phyloP scores from a whole-genome alignment of 2,888 invertebrate species.

The Raillietiella orientalis region DNA sequence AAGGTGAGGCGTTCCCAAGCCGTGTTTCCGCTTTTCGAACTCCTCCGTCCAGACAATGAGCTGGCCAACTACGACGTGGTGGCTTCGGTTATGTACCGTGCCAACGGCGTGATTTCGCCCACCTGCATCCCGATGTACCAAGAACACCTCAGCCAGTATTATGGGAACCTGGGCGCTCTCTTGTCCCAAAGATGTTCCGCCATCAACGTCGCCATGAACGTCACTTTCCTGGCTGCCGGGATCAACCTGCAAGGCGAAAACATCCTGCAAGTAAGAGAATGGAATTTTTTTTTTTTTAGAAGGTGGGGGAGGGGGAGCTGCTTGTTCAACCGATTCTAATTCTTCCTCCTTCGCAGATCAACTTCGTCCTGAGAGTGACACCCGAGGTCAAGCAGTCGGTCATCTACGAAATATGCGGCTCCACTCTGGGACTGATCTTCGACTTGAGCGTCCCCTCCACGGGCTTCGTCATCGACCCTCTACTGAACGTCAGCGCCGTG shows the following conservation, averaged over 20 bases:
- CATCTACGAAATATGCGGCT: slow-evolving; percentile 75
- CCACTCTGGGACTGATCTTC: slow-evolving; percentile 67
- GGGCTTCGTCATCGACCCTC: slow-evolving; percentile 55
- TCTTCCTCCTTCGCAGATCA: slow-evolving; percentile 19
- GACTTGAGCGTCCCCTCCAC: slow-evolving; percentile 76
- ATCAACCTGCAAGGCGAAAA: slow-evolving; percentile 39
- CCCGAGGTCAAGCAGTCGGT: slow-evolving; percentile 67
- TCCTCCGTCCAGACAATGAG: slow-evolving; percentile 30
- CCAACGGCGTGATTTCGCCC: slow-evolving; percentile 57
- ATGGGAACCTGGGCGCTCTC: slow-evolving; percentile 37
- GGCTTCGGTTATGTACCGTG: slow-evolving; percentile 50
- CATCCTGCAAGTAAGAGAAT: slow-evolving; percentile 26
- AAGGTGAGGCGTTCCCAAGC: slow-evolving; percentile 21
- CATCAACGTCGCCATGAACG: slow-evolving; percentile 76
- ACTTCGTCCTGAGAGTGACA: slow-evolving; percentile 52
- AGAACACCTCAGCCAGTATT: slow-evolving; percentile 24
- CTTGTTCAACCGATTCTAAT: too few species aligned
- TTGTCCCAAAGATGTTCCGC: slow-evolving; percentile 74
- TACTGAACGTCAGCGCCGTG: slow-evolving; percentile 57
- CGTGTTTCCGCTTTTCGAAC: background rate
- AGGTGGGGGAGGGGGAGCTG: too few species aligned
- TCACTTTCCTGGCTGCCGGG: slow-evolving; percentile 49
- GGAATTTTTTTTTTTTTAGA: background rate
- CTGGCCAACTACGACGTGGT: slow-evolving; percentile 80
- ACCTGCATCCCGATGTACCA: slow-evolving; percentile 46